phyloP scores from a whole-genome alignment of 2,797 vertebrate genomes.

The Eurystomus glaucurus region DNA sequence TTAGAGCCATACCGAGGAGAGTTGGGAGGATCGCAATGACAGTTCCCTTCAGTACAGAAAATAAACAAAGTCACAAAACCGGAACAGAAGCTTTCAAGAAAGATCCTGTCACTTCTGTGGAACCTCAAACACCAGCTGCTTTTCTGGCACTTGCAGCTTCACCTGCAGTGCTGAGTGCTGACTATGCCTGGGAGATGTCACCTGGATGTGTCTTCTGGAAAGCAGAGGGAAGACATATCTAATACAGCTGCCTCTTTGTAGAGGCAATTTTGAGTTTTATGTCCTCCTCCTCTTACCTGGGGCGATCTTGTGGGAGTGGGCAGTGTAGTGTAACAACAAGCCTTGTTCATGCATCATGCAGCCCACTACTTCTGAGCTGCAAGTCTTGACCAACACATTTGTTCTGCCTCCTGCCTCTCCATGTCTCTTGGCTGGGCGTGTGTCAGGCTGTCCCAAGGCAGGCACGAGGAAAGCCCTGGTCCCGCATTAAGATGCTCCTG shows the following conservation, averaged over 20 bases:
- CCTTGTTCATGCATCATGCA: too few relatives aligned
- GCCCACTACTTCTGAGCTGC: too few relatives aligned
- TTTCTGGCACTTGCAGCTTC: neutral
- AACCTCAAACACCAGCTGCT: neutral
- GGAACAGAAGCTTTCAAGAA: neutral
- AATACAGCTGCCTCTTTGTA: neutral
- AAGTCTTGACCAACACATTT: too few relatives aligned
- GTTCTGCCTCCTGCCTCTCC: neutral
- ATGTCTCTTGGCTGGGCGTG: too few relatives aligned
- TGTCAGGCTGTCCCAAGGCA: too few relatives aligned
- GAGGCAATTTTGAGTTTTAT: neutral
- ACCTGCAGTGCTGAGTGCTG: neutral
- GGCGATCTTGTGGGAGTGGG: neutral
- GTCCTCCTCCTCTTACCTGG: too few relatives aligned
- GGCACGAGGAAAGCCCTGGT: too few relatives aligned
- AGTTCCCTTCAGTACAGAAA: neutral
- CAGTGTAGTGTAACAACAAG: too few relatives aligned
- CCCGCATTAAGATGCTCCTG: too few relatives aligned
- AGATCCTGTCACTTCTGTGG: neutral
- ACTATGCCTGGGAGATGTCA: neutral
- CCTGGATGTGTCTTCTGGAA: accelerated
- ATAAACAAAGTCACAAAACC: neutral
- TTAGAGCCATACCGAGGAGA: neutral
- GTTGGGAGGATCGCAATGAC: neutral
- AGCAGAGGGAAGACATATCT: too few relatives aligned